Evolutionary conservation across 2,888 invertebrate species (phyloP), one percentile per base, ranked within the genome.

Genomic region (Hirtodrosophila duncani): DNA sequence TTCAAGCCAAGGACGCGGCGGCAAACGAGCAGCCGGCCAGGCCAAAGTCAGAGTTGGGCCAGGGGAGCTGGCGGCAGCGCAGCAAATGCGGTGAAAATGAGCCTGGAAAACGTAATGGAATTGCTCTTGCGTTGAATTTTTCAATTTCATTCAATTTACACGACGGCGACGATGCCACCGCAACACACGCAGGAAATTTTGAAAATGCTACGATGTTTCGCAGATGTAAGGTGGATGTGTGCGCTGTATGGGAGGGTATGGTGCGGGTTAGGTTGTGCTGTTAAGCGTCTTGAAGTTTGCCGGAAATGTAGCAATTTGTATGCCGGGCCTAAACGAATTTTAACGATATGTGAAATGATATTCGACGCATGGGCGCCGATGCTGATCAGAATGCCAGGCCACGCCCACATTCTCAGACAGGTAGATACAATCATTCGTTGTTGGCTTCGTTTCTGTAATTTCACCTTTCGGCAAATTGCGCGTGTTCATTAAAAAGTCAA

Each of bases 81-180:
- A 37, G 17, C 21, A 68, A 80, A 77, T 61, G 41, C 70, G 58
- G 59, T 81, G 81, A 74, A 75, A 81, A 81, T 81, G 81, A 75
- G 81, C 67, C 71, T 56, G 61, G 61, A 67, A 78, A 62, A 74
- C 70, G 81, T 75, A 75, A 81, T 81, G 81, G 75, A 78, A 81
- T 78, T 78, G 75, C 59, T 66, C 66, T 78, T 59, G 78, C 66
- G 81, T 70, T 80, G 78, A 79, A 82, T 82, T 83, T 83, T 81
- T 83, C 81, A 83, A 83, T 83, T 84, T 82, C 68, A 82, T 82
- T 84, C 81, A 84, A 84, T 83, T 83, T 83, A 62, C 64, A 65
- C 71, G 69, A 63, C 63, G 63, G 56, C 31, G 63, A 11, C 37
- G 66, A 46, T 42, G 57, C 65, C 81, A 57, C 46, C 45, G 48